Evolutionary conservation across 2,797 vertebrate genomes (phyloP).

Genomic region (Sciurus vulgaris): DNA sequence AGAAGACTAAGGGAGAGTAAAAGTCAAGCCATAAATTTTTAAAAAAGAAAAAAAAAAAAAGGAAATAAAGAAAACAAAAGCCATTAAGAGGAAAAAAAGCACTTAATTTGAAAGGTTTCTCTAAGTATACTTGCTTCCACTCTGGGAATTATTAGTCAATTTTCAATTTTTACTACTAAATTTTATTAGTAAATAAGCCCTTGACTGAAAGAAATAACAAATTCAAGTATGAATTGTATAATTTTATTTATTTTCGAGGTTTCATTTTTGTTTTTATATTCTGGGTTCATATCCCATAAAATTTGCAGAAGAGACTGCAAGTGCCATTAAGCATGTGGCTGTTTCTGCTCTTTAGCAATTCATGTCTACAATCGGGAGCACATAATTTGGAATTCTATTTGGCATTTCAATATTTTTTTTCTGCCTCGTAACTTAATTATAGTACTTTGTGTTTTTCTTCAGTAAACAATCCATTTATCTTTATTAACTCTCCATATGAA

Average conservation of each 20-base stretch:
- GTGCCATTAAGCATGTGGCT: neutral
- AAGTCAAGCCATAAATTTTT: neutral
- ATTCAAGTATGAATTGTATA: neutral
- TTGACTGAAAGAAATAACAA: neutral
- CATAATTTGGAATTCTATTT: constrained; percentile 48
- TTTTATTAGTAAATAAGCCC: neutral
- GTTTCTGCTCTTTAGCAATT: constrained; percentile 7
- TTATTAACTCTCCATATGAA: constrained; percentile 57
- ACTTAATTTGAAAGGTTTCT: constrained; percentile 24
- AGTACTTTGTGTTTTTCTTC: constrained; percentile 65
- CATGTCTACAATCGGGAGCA: neutral
- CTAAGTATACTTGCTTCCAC: neutral
- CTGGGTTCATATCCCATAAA: neutral
- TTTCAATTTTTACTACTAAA: neutral
- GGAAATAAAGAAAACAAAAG: neutral
- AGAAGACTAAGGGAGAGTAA: neutral
- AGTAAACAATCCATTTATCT: constrained; percentile 82
- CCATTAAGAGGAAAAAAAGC: neutral
- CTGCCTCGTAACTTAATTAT: constrained; percentile 78
- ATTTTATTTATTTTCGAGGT: neutral
- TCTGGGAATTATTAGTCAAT: neutral
- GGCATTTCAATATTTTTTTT: constrained; percentile 76
- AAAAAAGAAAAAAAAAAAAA: neutral
- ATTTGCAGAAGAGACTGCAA: neutral
- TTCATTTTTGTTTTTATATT: constrained; percentile 1